phyloP scores from a whole-genome alignment of 1,140 invertebrate species.

The Pemphigus obesinymphae region DNA sequence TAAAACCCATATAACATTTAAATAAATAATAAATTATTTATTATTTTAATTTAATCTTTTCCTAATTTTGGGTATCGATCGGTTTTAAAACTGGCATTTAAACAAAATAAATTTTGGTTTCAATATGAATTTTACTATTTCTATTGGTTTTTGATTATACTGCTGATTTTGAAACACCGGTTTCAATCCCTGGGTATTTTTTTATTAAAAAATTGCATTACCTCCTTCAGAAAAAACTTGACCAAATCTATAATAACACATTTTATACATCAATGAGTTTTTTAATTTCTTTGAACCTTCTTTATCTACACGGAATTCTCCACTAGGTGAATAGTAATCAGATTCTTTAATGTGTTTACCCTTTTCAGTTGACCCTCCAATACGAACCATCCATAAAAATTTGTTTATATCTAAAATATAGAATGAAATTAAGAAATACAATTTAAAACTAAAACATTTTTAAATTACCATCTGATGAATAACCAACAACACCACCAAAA shows the following conservation, averaged over 20 bases:
- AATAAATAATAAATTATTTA: no score
- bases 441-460: neutral
- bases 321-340: constrained; percentile 91
- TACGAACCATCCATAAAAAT: constrained; percentile 99
- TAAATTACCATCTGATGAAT: constrained; percentile 88
- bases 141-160: no score
- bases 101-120: no score
- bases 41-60: no score
- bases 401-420: constrained; percentile 89
- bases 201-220: constrained; percentile 51
- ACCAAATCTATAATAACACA: constrained; percentile 93
- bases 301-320: constrained; percentile 90
- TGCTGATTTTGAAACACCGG: no score
- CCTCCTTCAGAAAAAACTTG: constrained; percentile 92
- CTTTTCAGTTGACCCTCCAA: constrained; percentile 91
- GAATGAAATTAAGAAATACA: neutral
- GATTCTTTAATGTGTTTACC: constrained; percentile 92
- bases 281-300: constrained; percentile 80
- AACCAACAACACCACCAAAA: constrained; percentile 96
- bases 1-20: no score
- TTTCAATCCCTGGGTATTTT: no score
- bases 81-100: no score
- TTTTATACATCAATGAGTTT: constrained; percentile 94
- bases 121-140: no score
- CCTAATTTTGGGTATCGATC: no score